A percentile compares a stretch with the other conserved stretches of the same genome.
Conservation (phyloP, 2,888 invertebrate genomes). For the Drosophila vallismaia region DNA sequence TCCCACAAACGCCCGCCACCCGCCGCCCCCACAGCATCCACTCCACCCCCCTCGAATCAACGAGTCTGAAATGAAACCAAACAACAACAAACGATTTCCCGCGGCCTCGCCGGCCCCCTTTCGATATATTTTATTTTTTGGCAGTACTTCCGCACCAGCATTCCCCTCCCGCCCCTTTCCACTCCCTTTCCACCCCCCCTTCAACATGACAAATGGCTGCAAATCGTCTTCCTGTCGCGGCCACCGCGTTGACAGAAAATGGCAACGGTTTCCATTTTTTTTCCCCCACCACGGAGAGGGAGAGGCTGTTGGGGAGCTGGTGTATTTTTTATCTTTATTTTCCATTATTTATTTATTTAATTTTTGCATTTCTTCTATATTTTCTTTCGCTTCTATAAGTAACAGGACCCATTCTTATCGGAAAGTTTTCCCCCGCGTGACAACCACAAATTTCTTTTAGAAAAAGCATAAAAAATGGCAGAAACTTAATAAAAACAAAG, state of each 20-base stretch:
- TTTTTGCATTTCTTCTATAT: conserved; percentile 54
- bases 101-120: conserved; percentile 8
- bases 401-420: too few relatives aligned
- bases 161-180: background rate
- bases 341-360: conserved; percentile 76
- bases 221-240: conserved; percentile 79
- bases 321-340: conserved; percentile 70
- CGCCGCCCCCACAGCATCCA: background rate
- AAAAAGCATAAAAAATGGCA: too few relatives aligned
- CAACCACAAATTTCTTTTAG: too few relatives aligned
- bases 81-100: conserved; percentile 61
- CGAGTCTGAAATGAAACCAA: conserved; percentile 20
- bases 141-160: conserved; percentile 51
- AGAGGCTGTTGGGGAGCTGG: background rate
- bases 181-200: conserved; percentile 40
- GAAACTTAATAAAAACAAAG: too few relatives aligned
- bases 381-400: background rate
- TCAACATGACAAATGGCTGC: conserved; percentile 77
- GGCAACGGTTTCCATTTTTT: conserved; percentile 25
- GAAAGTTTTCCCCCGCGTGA: too few relatives aligned
- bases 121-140: conserved; percentile 49
- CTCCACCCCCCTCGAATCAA: background rate
- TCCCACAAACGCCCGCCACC: background rate
- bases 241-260: conserved; percentile 72
- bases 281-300: too few relatives aligned